Evolutionary conservation across 2,797 vertebrate species (phyloP), one percentile per base, ranked within the genome.

Genomic region (Poeciliopsis gracilis): DNA sequence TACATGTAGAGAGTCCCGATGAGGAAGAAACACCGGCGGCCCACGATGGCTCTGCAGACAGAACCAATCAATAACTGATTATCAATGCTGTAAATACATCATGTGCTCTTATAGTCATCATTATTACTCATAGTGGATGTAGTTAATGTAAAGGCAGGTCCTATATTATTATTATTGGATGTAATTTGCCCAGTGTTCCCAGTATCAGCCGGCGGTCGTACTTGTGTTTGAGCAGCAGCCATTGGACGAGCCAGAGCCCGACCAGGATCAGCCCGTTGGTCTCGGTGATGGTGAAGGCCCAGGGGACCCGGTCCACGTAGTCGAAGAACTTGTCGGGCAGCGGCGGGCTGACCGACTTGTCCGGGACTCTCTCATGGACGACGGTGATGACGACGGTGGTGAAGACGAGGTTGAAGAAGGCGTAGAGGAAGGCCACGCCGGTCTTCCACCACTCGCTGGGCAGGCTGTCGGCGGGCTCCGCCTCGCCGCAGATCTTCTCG

Each of bases 271-370:
- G 96, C 28, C 98, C 98, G 83, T 97, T 98, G 91, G 97, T 96
- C 96, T 99, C 98, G 51, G 97, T 97, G 92, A 99, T 95, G 84
- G 96, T 97, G 95, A 99, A 99, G 33, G 98, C 98, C 98, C 98
- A 99, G 2, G 96, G 92, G 45, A 97, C 94, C 0, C 97, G 96
- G 85, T 97, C 96, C 80, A 99, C 86, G 72, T 98, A 98, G 94
- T 99, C 97, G 71, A 99, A 99, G 92, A 99, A 99, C 92, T 98
- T 99, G 91, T 99, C 98, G 1, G 98, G 98, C 87, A 99, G 96
- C 0, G 98, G 98, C 77, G 98, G 97, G 91, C 93, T 98, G 55
- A 96, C 86, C 15, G 97, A 96, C 91, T 97, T 98, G 90, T 97
- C 97, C 25, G 98, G 98, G 6, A 99, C 98, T 79, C 98, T 92